Conservation (phyloP, 2,113 vertebrate genomes). For the Oxyruncus cristatus region DNA sequence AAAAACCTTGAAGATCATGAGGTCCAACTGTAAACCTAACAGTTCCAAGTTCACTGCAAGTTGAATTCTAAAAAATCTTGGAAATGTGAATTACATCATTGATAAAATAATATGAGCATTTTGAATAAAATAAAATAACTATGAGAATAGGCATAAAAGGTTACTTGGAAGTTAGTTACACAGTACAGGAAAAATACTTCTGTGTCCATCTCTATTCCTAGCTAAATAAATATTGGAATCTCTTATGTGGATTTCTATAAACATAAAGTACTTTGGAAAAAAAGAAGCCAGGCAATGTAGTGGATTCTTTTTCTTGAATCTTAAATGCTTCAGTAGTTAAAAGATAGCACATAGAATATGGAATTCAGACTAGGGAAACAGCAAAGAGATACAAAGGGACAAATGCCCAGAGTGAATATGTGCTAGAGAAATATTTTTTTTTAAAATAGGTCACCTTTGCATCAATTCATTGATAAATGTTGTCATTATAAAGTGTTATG, state of each 20-base stretch:
- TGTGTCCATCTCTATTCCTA: background rate
- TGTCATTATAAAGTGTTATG: background rate
- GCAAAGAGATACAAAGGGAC: background rate
- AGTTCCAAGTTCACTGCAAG: background rate
- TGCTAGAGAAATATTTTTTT: background rate
- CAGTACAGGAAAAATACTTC: background rate
- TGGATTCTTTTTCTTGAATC: background rate
- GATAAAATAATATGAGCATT: background rate
- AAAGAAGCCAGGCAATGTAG: background rate
- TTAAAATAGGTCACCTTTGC: background rate
- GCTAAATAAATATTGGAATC: background rate
- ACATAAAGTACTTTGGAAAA: background rate
- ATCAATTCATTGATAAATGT: background rate
- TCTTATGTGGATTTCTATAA: background rate
- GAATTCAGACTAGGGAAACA: background rate
- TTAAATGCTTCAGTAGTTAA: background rate
- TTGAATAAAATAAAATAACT: background rate
- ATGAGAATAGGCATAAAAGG: background rate
- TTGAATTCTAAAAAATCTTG: background rate
- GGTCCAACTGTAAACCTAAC: background rate
- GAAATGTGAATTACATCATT: background rate
- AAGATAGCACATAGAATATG: background rate
- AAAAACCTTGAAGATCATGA: fast-evolving
- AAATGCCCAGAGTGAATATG: background rate
- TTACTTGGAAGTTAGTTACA: background rate